A percentile compares a stretch with the other conserved stretches of the same genome.
phyloP scores from a whole-genome alignment of 1,140 invertebrate species.

The Diprion similis region DNA sequence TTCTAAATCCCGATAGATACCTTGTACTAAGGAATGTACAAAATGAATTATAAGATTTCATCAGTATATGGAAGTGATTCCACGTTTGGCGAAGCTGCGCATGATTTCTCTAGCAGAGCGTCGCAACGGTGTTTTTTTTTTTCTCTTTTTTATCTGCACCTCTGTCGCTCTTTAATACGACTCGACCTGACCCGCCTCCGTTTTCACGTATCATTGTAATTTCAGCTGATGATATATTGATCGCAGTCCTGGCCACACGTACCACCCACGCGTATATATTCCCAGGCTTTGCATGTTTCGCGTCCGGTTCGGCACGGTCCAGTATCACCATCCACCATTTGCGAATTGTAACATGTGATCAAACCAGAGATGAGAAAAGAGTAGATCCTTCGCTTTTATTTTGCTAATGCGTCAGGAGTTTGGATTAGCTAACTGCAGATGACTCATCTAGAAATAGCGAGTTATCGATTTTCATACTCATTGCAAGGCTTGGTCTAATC shows the following conservation, averaged over 20 bases:
- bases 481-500: too few relatives aligned
- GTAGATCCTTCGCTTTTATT: too few relatives aligned
- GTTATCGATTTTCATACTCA: too few relatives aligned
- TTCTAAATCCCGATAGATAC: too few relatives aligned
- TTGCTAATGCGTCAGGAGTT: too few relatives aligned
- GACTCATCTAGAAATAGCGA: too few relatives aligned
- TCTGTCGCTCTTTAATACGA: constrained; percentile 38
- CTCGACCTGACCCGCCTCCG: constrained; percentile 17
- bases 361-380: neutral
- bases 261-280: neutral
- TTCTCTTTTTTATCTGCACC: neutral
- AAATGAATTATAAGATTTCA: too few relatives aligned
- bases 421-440: too few relatives aligned
- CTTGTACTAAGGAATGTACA: too few relatives aligned
- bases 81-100: neutral
- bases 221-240: constrained; percentile 48
- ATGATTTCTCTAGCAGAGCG: neutral
- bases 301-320: neutral
- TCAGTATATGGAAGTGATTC: neutral
- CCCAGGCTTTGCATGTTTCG: neutral
- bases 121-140: constrained; percentile 23
- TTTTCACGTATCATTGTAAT: constrained; percentile 48
- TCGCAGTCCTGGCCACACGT: constrained; percentile 29
- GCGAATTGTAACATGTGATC: neutral
- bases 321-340: neutral